These are phyloP conservation scores for Marcusenius ussheri DNA, from an alignment of 2,113 vertebrate species.

Conservation along the genomic window DNA sequence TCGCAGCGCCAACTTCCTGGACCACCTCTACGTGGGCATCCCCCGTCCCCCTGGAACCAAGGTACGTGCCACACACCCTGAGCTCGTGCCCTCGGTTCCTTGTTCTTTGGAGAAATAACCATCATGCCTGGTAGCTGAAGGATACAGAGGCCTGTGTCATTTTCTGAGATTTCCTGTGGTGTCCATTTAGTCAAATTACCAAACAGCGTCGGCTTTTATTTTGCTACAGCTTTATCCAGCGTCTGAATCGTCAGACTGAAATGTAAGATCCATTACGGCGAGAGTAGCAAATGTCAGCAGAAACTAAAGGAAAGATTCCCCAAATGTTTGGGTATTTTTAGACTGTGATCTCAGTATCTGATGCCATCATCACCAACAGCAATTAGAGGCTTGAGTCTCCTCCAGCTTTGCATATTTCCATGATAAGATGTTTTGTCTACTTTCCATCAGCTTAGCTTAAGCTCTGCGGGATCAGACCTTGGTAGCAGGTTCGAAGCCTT, in stretches of 20 bases:
- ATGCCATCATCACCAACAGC: not conserved
- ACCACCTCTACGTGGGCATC: constrained; percentile 89
- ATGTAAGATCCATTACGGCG: not conserved
- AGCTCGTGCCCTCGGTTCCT: not conserved
- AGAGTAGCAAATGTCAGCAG: not conserved
- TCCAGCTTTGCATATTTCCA: not conserved
- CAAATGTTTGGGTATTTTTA: not conserved
- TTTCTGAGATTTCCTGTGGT: not conserved
- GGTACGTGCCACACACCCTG: constrained; percentile 46
- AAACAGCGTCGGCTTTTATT: not conserved
- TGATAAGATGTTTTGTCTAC: not conserved
- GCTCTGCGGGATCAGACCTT: not conserved
- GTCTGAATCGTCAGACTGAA: not conserved
- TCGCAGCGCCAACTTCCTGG: constrained; percentile 93
- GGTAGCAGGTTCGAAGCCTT: not conserved
- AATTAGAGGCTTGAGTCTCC: not conserved
- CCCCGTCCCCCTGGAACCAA: constrained; percentile 74
- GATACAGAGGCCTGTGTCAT: not conserved
- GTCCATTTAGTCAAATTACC: not conserved
- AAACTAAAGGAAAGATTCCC: not conserved
- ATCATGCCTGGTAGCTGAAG: not conserved
- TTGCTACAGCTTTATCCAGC: not conserved
- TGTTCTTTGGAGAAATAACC: not conserved
- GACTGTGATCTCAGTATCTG: not conserved
- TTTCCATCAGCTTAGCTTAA: not conserved